These are phyloP conservation scores for Epinephelus awoara DNA, from an alignment of 2,797 vertebrate species.

Conservation along the genomic window DNA sequence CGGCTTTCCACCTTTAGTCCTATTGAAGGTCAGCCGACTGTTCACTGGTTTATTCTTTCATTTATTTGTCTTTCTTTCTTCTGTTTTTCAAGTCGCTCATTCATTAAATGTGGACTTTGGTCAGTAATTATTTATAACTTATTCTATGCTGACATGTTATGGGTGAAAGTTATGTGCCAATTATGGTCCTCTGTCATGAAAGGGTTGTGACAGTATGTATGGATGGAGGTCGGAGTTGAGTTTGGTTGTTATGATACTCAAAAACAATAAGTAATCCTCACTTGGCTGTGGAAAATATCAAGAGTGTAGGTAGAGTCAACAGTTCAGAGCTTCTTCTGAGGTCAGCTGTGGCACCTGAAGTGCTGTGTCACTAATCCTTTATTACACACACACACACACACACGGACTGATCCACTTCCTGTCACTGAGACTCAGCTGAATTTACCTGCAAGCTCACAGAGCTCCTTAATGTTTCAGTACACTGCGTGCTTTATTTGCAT, in stretches of 20 bases:
- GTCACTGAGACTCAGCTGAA: constrained; percentile 2
- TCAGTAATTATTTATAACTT: no score
- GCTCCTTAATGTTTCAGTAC: constrained; percentile 5
- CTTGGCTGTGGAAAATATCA: neutral
- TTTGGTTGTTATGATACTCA: neutral
- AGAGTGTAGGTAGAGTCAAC: neutral
- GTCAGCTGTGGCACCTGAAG: constrained; percentile 35
- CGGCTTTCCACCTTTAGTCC: constrained; percentile 35
- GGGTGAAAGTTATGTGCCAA: no score
- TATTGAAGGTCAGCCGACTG: neutral
- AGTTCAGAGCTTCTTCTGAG: neutral
- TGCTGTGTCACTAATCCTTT: constrained; percentile 49
- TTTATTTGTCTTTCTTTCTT: constrained; percentile 1
- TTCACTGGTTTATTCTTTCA: constrained; percentile 15
- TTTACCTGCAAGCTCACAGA: constrained; percentile 7
- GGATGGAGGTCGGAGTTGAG: neutral
- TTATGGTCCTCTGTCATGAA: neutral
- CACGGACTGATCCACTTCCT: constrained; percentile 8
- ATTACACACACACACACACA: neutral
- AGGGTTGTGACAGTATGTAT: neutral
- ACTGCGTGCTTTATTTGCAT: neutral
- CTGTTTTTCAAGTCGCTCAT: neutral
- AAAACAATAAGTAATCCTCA: neutral
- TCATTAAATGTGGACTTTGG: neutral
- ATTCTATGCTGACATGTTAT: no score